phyloP scores from a whole-genome alignment of 2,797 vertebrate genomes.

The Onychomys arenicola region DNA sequence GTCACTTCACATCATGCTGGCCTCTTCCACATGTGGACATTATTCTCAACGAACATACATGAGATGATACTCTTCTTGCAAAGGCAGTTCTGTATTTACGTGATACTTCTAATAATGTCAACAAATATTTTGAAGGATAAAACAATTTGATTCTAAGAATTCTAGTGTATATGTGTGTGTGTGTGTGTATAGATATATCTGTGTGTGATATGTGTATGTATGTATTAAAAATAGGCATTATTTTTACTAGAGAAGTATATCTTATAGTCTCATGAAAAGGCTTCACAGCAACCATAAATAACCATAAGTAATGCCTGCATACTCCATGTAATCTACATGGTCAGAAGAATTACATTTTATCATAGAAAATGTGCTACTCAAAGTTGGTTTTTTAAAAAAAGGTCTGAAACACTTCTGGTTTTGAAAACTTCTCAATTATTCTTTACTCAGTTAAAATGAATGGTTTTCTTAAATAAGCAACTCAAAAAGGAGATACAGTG shows the following conservation, averaged over 20 bases:
- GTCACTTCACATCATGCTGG: slow-evolving; percentile 31
- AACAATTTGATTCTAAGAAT: slow-evolving; percentile 41
- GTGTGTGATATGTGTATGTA: not conserved
- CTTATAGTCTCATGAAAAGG: slow-evolving; percentile 1
- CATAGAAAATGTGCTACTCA: not conserved
- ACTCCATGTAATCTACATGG: not conserved
- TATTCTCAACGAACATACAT: not conserved
- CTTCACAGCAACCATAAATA: slow-evolving; percentile 5
- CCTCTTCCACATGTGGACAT: not conserved
- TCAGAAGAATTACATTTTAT: not conserved
- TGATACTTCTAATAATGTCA: not conserved
- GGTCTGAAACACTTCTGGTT: not conserved
- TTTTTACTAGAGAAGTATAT: not conserved
- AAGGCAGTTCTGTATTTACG: slow-evolving; percentile 12
- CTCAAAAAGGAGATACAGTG: not conserved
- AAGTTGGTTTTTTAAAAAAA: slow-evolving; percentile 16
- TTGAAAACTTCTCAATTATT: not conserved
- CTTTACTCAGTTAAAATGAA: not conserved
- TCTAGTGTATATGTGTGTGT: not conserved
- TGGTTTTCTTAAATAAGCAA: not conserved
- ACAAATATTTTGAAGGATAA: slow-evolving; percentile 12
- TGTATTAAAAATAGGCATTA: not conserved
- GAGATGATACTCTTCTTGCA: not conserved
- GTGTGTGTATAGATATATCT: not conserved
- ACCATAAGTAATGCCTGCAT: not conserved